Evolutionary conservation across 2,888 invertebrate genomes (phyloP), one percentile per base, ranked within the genome.

Genomic region (Scaptomyza caliginosa): DNA sequence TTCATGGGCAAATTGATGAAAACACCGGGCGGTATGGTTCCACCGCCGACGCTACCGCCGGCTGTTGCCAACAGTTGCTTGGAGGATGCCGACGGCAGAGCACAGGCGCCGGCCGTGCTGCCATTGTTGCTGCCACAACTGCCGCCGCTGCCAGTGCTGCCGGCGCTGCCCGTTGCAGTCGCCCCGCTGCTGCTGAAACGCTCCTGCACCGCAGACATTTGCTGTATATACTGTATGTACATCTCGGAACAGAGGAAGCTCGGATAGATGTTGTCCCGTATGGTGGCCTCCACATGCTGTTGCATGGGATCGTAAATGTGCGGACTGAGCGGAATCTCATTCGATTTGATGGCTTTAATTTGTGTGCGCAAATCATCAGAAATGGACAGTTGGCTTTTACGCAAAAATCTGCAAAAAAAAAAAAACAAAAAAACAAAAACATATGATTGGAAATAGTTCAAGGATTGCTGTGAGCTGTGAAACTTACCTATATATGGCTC

Each of bases 211-310:
- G 88, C 90, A 5, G 91, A 90, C 93, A 94, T 92, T 92, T 95
- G 92, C 92, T 95, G 94, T 92, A 96, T 94, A 92, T 96, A 95
- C 90, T 95, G 94, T 88, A 98, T 94, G 93, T 98, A 98, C 91
- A 96, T 94, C 88, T 98, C 98, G 83, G 98, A 98, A 83, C 95
- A 95, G 74, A 99, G 94, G 92, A 99, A 99, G 92, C 96, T 95
- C 60, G 96, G 96, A 93, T 98, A 98, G 67, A 96, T 96, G 64
- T 96, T 96, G 90, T 95, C 95, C 73, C 95, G 95, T 90, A 98
- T 97, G 63, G 95, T 94, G 39, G 94, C 93, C 89, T 97, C 97
- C 86, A 93, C 93, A 92, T 96, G 95, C 58, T 93, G 92, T 89
- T 96, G 96, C 92, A 96, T 96, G 77, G 94, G 94, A 91, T 98